phyloP scores from a whole-genome alignment of 1,140 invertebrate genomes.

The Tenebrio molitor region DNA sequence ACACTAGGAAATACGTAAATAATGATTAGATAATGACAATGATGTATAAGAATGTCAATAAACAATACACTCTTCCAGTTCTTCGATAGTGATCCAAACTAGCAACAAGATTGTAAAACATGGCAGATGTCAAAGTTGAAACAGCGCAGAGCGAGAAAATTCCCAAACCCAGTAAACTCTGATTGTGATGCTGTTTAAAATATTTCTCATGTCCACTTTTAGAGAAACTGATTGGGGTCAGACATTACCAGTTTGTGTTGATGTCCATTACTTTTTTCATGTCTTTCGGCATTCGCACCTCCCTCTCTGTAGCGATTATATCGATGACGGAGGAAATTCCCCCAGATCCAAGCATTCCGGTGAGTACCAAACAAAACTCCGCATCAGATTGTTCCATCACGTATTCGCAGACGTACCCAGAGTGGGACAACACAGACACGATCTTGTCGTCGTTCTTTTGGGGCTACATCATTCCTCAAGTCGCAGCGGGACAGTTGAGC shows the following conservation, averaged over 20 bases:
- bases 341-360: slow-evolving; percentile 49
- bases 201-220: no score
- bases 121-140: no score
- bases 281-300: not conserved
- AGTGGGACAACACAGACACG: slow-evolving; percentile 69
- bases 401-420: slow-evolving; percentile 54
- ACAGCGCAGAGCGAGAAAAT: no score
- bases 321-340: slow-evolving; percentile 72
- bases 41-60: no score
- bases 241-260: slow-evolving; percentile 1
- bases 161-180: no score
- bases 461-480: slow-evolving; percentile 70
- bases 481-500: slow-evolving; percentile 79
- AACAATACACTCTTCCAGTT: no score
- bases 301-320: slow-evolving; percentile 76
- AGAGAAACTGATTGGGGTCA: slow-evolving; percentile 5
- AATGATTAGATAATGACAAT: no score
- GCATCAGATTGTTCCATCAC: not conserved
- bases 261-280: not conserved
- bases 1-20: no score
- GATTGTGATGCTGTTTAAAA: no score
- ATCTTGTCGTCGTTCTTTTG: slow-evolving; percentile 80
- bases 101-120: no score
- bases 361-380: slow-evolving; percentile 48
- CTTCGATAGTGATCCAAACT: no score